These are phyloP conservation scores for Bos indicus DNA, from an alignment of 2,113 vertebrate genomes.

Conservation along the genomic window DNA sequence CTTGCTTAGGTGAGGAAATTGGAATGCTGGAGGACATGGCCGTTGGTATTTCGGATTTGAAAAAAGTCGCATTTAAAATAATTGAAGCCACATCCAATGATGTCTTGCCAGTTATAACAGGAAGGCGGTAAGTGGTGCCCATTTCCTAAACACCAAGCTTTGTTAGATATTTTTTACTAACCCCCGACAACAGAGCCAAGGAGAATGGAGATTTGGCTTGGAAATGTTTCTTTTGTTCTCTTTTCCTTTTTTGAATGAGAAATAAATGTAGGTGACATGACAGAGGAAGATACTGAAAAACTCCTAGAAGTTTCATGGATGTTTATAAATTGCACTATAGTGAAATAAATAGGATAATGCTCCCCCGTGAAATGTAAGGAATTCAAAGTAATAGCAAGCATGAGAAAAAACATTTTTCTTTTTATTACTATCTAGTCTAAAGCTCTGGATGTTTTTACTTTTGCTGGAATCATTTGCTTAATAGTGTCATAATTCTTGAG, in stretches of 20 bases:
- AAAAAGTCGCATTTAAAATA: conserved; percentile 93
- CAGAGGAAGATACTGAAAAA: background rate
- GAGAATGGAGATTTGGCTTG: background rate
- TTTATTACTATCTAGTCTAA: conserved; percentile 46
- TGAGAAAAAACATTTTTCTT: conserved; percentile 2
- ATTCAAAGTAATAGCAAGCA: conserved; percentile 31
- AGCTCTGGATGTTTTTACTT: conserved; percentile 65
- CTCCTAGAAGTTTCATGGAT: background rate
- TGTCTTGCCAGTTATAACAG: conserved; percentile 91
- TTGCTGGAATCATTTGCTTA: conserved; percentile 70
- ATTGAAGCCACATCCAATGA: conserved; percentile 91
- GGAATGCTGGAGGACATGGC: conserved; percentile 99
- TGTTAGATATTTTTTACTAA: background rate
- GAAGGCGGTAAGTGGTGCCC: conserved; percentile 89
- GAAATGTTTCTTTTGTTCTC: background rate
- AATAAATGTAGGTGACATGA: background rate
- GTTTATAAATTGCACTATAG: background rate
- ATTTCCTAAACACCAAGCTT: background rate
- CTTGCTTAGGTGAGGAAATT: conserved; percentile 91
- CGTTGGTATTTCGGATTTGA: conserved; percentile 94
- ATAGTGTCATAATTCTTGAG: conserved; percentile 73
- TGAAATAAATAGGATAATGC: background rate
- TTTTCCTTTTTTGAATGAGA: background rate
- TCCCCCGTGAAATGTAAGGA: background rate
- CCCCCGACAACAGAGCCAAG: background rate